A percentile compares a stretch with the other conserved stretches of the same genome.
Evolutionary conservation across 2,797 vertebrate species (phyloP).

Genomic region (Betta splendens): DNA sequence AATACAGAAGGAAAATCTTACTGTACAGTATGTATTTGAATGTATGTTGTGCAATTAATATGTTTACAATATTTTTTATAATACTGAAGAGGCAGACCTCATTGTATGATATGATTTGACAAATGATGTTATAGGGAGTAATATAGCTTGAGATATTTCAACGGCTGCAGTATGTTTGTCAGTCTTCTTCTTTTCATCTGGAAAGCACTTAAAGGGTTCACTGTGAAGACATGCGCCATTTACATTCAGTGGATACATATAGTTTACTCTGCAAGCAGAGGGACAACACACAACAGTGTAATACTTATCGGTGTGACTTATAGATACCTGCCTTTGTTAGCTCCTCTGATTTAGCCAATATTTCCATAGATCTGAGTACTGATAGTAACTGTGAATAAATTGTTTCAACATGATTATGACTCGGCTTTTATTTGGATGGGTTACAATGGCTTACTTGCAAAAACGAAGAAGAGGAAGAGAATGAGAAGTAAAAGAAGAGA

Average conservation of each 20-base stretch:
- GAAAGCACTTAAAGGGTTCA: conserved; percentile 80
- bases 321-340: conserved; percentile 64
- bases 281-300: conserved; percentile 66
- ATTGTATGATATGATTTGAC: conserved; percentile 62
- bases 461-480: too few relatives aligned
- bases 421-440: conserved; percentile 27
- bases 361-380: conserved; percentile 69
- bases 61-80: conserved; percentile 85
- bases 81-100: conserved; percentile 74
- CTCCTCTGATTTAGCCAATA: conserved; percentile 57
- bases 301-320: conserved; percentile 70
- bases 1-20: conserved; percentile 68
- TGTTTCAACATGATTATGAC: conserved; percentile 57
- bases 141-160: conserved; percentile 61
- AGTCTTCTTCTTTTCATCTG: conserved; percentile 59
- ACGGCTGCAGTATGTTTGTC: conserved; percentile 59
- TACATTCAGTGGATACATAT: conserved; percentile 52
- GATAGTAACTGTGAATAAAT: conserved; percentile 78
- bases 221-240: conserved; percentile 69
- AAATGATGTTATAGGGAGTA: conserved; percentile 59
- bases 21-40: conserved; percentile 84
- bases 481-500: too few relatives aligned
- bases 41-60: conserved; percentile 86
- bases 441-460: too few relatives aligned
- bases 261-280: conserved; percentile 59